Conservation (phyloP, 2,888 invertebrate genomes). For the Cheilosia vulpina region DNA sequence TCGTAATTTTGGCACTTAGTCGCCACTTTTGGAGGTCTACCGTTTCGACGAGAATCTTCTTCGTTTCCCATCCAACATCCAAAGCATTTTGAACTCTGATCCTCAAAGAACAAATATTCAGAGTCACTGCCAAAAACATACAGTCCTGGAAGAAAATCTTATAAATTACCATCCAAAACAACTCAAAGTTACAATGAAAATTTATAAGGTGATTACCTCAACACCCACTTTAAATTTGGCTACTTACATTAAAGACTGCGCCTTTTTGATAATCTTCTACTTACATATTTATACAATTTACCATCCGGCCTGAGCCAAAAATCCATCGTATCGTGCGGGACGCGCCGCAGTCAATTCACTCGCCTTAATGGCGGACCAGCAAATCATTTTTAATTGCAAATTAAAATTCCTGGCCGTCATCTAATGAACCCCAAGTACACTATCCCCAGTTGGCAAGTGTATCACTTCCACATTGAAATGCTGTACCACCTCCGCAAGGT, state of each 20-base stretch:
- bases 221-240: too few relatives aligned
- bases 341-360: not conserved
- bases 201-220: too few relatives aligned
- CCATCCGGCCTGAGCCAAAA: not conserved
- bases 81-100: too few relatives aligned
- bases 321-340: slow-evolving; percentile 1
- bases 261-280: not conserved
- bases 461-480: slow-evolving; percentile 54
- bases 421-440: slow-evolving; percentile 51
- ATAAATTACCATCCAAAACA: too few relatives aligned
- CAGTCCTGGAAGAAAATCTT: too few relatives aligned
- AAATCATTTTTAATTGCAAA: slow-evolving; percentile 67
- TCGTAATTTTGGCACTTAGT: too few relatives aligned
- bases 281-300: not conserved
- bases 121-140: too few relatives aligned
- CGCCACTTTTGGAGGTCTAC: too few relatives aligned
- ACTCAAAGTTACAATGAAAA: too few relatives aligned
- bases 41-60: too few relatives aligned
- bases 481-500: slow-evolving; percentile 24
- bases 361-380: slow-evolving; percentile 17
- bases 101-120: too few relatives aligned
- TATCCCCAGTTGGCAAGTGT: slow-evolving; percentile 34
- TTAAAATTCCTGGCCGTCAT: slow-evolving; percentile 56
- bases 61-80: too few relatives aligned
- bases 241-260: not conserved